A percentile compares a stretch with the other conserved stretches of the same genome.
These are phyloP conservation scores for Pseudotriccus pelzelni DNA, from an alignment of 2,797 vertebrate genomes.

Conservation along the genomic window DNA sequence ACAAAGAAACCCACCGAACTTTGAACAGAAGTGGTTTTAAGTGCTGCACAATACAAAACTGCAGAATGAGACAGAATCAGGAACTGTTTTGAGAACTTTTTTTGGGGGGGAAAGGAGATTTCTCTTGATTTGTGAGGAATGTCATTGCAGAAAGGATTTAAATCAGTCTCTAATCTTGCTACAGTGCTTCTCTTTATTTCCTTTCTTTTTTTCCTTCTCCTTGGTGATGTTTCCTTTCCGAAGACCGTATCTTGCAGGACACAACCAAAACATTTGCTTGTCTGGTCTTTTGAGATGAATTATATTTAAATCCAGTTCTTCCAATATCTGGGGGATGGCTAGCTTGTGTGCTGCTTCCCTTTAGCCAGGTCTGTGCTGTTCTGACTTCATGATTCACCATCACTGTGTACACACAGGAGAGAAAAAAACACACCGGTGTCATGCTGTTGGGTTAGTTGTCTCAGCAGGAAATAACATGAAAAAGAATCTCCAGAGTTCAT, in stretches of 20 bases:
- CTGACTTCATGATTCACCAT: conserved; percentile 69
- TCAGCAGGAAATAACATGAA: not conserved
- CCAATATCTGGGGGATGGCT: not conserved
- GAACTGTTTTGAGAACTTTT: not conserved
- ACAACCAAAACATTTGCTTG: conserved; percentile 22
- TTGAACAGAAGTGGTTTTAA: not conserved
- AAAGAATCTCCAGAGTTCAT: not conserved
- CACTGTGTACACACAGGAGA: conserved; percentile 56
- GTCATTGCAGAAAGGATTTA: not conserved
- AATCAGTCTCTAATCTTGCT: not conserved
- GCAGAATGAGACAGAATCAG: not conserved
- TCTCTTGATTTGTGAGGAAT: not conserved
- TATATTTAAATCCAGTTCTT: conserved; percentile 26
- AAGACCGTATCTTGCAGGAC: not conserved
- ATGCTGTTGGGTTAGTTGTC: not conserved
- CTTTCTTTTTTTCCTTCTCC: not conserved
- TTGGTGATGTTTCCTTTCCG: not conserved
- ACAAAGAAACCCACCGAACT: not conserved
- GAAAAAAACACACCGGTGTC: not conserved
- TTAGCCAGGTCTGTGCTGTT: conserved; percentile 21
- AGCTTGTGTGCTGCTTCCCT: not conserved
- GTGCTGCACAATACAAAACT: not conserved
- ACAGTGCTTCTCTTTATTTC: not conserved
- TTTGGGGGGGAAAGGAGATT: not conserved
- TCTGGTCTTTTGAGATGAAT: conserved; percentile 34